These are phyloP conservation scores for Drosophila lacteicornis DNA, from an alignment of 1,140 invertebrate species.

Conservation along the genomic window DNA sequence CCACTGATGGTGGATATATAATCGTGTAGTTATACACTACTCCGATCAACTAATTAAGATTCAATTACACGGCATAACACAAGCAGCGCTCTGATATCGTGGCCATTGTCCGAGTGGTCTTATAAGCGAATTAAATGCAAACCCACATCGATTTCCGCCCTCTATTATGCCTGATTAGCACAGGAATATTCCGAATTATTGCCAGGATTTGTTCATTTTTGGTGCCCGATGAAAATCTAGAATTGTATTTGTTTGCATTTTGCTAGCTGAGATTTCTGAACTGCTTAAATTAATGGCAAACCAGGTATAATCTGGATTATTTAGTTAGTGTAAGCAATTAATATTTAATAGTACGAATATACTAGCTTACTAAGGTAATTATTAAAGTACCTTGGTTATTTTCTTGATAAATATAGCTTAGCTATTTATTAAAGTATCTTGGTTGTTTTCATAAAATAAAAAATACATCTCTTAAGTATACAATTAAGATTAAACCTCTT, in stretches of 20 bases:
- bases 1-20: background rate
- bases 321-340: background rate
- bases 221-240: background rate
- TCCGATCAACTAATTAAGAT: constrained; percentile 30
- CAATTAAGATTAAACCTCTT: background rate
- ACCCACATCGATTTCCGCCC: constrained; percentile 7
- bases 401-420: too few species aligned
- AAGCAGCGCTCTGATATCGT: background rate
- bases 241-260: background rate
- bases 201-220: constrained; percentile 5
- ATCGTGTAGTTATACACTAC: constrained; percentile 12
- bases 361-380: too few species aligned
- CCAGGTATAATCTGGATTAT: background rate
- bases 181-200: background rate
- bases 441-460: background rate
- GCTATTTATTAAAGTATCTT: too few species aligned
- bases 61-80: constrained; percentile 39
- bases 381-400: too few species aligned
- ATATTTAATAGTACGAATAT: too few species aligned
- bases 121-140: constrained; percentile 3
- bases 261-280: background rate
- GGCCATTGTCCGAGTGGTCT: too few species aligned
- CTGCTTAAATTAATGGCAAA: background rate
- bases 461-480: background rate
- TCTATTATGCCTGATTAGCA: constrained; percentile 1